phyloP scores from a whole-genome alignment of 2,888 invertebrate genomes.

The Phortica okadai region DNA sequence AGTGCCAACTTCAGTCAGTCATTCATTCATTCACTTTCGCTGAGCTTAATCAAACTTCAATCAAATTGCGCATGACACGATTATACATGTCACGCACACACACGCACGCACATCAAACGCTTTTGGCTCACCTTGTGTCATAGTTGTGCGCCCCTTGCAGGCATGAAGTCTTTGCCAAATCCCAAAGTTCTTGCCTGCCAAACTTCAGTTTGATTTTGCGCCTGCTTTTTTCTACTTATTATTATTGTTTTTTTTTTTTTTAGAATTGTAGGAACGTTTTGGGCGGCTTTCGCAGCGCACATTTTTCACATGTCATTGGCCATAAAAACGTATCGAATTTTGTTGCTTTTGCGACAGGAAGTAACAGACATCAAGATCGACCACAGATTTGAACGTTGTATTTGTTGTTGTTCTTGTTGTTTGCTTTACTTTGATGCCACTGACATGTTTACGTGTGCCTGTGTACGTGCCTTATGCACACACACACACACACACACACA shows the following conservation, averaged over 20 bases:
- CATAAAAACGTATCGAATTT: neutral
- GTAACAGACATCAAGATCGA: neutral
- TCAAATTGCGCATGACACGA: neutral
- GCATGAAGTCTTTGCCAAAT: neutral
- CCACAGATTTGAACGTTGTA: neutral
- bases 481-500: neutral
- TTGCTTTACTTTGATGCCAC: neutral
- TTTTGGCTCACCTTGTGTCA: no score
- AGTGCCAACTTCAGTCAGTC: conserved; percentile 11
- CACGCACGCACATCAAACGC: neutral
- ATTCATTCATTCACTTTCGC: conserved; percentile 37
- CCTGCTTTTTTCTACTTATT: neutral
- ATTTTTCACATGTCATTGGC: neutral
- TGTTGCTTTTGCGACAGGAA: neutral
- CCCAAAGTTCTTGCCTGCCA: neutral
- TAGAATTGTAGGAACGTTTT: neutral
- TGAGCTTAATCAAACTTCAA: neutral
- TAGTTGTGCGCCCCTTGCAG: neutral
- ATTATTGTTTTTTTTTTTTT: neutral
- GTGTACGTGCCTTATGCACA: neutral
- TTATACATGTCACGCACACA: neutral
- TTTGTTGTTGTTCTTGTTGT: neutral
- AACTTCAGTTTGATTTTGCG: neutral
- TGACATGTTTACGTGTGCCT: neutral
- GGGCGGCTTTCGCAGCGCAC: neutral